Evolutionary conservation across 2,113 vertebrate genomes (phyloP).

Genomic region (Cavia aperea): DNA sequence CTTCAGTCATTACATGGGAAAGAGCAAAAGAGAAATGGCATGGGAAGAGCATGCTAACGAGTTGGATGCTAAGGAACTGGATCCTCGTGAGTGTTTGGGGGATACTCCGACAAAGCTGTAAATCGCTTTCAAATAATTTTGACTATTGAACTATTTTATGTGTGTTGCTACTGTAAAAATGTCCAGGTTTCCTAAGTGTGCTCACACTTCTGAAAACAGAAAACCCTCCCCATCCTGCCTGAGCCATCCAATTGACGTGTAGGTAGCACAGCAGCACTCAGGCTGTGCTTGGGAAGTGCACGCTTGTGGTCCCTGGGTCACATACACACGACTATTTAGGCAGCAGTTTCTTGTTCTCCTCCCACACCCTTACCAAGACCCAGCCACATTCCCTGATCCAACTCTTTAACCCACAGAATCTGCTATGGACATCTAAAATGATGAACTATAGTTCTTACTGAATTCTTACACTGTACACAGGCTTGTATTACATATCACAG

Average conservation of each 20-base stretch:
- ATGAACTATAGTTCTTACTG: neutral
- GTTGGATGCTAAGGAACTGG: neutral
- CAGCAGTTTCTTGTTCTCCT: neutral
- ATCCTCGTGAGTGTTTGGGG: neutral
- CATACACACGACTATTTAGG: neutral
- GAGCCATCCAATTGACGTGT: neutral
- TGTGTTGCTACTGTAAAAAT: too few species aligned
- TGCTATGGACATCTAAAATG: neutral
- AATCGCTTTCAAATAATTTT: constrained; percentile 18
- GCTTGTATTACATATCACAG: rapidly evolving
- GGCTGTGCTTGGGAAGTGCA: too few species aligned
- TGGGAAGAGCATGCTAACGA: neutral
- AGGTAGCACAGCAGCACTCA: neutral
- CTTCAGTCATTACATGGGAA: too few species aligned
- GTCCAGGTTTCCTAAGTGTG: neutral
- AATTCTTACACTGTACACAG: neutral
- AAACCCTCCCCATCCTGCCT: neutral
- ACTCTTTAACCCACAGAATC: neutral
- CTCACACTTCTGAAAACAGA: neutral
- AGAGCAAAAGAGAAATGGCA: neutral
- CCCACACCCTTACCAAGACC: neutral
- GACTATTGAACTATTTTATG: neutral
- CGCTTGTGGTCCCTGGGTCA: too few species aligned
- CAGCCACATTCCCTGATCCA: neutral
- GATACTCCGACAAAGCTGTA: neutral